Evolutionary conservation across 2,797 vertebrate genomes (phyloP).

Genomic region (Manis javanica): DNA sequence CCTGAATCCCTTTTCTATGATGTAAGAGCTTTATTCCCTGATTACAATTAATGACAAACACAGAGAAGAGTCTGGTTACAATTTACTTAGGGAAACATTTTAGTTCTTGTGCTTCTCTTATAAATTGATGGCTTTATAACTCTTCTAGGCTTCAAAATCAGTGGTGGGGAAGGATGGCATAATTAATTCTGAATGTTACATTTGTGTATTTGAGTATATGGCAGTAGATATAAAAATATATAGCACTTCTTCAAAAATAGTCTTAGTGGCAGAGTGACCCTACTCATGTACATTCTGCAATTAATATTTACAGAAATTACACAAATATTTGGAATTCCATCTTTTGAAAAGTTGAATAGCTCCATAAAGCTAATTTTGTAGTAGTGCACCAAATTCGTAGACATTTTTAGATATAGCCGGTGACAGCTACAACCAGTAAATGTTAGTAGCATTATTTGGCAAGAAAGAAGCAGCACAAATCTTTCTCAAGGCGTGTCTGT

Average conservation of each 20-base stretch:
- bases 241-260: not conserved
- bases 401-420: not conserved
- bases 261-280: not conserved
- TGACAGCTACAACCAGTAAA: not conserved
- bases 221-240: not conserved
- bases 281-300: not conserved
- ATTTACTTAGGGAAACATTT: slow-evolving; percentile 51
- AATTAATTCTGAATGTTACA: not conserved
- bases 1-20: not conserved
- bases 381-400: slow-evolving; percentile 16
- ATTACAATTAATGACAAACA: not conserved
- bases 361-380: slow-evolving; percentile 66
- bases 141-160: not conserved
- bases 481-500: not conserved
- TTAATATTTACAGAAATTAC: slow-evolving; percentile 24
- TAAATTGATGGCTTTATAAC: not conserved
- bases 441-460: not conserved
- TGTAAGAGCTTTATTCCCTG: not conserved
- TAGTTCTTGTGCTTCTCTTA: not conserved
- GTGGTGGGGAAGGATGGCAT: not conserved
- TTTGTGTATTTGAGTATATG: not conserved
- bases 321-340: slow-evolving; percentile 41
- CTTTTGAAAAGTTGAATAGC: slow-evolving; percentile 52
- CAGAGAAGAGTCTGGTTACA: not conserved
- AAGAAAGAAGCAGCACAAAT: not conserved